Evolutionary conservation across 2,888 invertebrate genomes (phyloP).

Genomic region (Morpho helenor): DNA sequence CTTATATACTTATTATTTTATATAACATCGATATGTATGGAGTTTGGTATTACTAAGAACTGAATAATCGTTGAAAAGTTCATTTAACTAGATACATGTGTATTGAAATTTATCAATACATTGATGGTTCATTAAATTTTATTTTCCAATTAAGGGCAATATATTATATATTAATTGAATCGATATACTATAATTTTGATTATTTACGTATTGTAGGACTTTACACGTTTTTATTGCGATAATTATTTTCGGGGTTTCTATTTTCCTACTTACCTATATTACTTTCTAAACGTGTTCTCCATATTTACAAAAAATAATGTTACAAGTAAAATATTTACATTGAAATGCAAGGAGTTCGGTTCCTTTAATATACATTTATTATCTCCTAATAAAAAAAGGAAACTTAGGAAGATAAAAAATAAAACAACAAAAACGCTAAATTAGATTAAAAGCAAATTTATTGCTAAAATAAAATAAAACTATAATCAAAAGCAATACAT

Average conservation of each 20-base stretch:
- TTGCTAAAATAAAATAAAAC: constrained; percentile 77
- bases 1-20: constrained; percentile 53
- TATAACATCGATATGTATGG: constrained; percentile 79
- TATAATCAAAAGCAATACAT: constrained; percentile 73
- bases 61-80: constrained; percentile 41
- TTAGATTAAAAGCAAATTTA: constrained; percentile 76
- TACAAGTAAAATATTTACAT: constrained; percentile 60
- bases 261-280: constrained; percentile 47
- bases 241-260: constrained; percentile 41
- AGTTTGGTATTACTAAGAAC: constrained; percentile 68
- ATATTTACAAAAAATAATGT: constrained; percentile 51
- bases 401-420: constrained; percentile 41
- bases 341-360: constrained; percentile 77
- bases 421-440: constrained; percentile 63
- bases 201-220: constrained; percentile 42
- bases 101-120: constrained; percentile 30
- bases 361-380: constrained; percentile 69
- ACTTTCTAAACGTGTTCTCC: constrained; percentile 48
- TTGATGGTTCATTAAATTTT: constrained; percentile 21
- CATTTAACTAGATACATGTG: constrained; percentile 25
- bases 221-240: constrained; percentile 42
- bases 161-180: constrained; percentile 51
- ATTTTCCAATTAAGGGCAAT: constrained; percentile 43
- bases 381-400: constrained; percentile 40
- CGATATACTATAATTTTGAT: constrained; percentile 60